Base-by-base conservation (phyloP, 64 coral and sea anemone genomes). In the Porites lutea region DNA sequence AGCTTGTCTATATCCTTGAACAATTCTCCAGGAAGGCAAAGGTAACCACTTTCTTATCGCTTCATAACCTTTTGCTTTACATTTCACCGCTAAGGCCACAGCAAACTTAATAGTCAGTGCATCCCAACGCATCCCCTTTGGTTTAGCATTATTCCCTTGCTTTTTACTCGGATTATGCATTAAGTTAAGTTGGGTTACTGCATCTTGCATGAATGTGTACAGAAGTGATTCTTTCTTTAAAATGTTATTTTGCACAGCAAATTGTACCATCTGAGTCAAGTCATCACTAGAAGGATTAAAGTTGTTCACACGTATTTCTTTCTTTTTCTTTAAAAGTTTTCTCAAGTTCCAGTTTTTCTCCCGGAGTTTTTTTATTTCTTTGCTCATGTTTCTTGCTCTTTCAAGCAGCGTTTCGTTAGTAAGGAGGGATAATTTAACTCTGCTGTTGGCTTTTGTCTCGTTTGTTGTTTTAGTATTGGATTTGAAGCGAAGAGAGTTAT, bases 41-140 rank as follows among this genome's bases (percentile, higher is more conserved):
- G 82, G 82, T 3, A 86, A 47, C 21, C 67, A 69, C 43, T 66
- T 71, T 19, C 82, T 4, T 43, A 88, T 76, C 1, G 14, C 63
- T 76, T 88, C 71, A 64, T 77, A 88, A 0, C 86, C 86, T n/a
- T 77, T 88, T 16, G 18, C 71, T 11, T 55, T 11, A 55, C 53
- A 55, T 55, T 55, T 55, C 21, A 53, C 76, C 3, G 72, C 86
- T 20, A 88, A 63, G 10, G 86, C 27, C 44, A 71, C 75, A 47
- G 71, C 60, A 71, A 51, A 88, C n/a, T 88, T 88, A n/a, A 88
- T 88, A 9, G 76, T 71, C 22, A 88, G 57, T 11, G 72, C 71
- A 47, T 88, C 71, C 14, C 60, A 88, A 18, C 70, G 59, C 71
- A 77, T 88, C 62, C 86, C 71, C 58, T 88, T 88, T 3, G 86